Percentiles rank a stretch among this genome's conserved stretches.
These are phyloP conservation scores for Micrastur ruficollis DNA, from an alignment of 2,797 vertebrate genomes.

Conservation along the genomic window DNA sequence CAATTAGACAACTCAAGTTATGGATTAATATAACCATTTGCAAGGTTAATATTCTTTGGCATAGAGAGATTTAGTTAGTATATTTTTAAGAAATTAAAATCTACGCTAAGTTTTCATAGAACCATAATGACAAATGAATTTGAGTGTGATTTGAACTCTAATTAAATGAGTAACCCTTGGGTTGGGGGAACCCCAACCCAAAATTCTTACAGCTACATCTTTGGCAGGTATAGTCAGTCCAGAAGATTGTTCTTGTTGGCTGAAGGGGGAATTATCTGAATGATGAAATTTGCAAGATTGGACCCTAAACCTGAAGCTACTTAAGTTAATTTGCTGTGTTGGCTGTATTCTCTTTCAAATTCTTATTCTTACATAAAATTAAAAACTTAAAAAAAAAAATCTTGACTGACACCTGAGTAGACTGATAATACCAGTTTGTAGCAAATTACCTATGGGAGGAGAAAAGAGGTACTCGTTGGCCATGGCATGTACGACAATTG, in stretches of 20 bases:
- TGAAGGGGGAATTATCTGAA: background rate
- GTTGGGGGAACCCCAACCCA: background rate
- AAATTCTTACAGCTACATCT: background rate
- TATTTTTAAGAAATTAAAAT: background rate
- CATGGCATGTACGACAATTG: background rate
- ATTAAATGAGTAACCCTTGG: background rate
- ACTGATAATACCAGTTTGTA: background rate
- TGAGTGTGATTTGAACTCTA: background rate
- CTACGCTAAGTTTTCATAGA: background rate
- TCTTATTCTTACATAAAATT: background rate
- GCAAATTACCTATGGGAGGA: background rate
- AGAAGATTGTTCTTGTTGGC: background rate
- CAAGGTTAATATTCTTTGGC: background rate
- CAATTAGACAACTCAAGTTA: background rate
- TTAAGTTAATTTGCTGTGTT: background rate
- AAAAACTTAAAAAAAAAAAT: fast-evolving
- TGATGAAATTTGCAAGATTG: background rate
- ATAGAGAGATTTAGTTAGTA: background rate
- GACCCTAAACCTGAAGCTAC: background rate
- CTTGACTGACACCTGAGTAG: background rate
- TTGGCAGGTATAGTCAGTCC: background rate
- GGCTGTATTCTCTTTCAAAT: background rate
- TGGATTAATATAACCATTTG: background rate
- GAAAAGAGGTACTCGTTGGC: background rate
- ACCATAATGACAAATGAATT: background rate